Percentiles rank a stretch among this genome's conserved stretches.
phyloP scores from a whole-genome alignment of 2,113 vertebrate genomes.

The Actenoides lindsayi region DNA sequence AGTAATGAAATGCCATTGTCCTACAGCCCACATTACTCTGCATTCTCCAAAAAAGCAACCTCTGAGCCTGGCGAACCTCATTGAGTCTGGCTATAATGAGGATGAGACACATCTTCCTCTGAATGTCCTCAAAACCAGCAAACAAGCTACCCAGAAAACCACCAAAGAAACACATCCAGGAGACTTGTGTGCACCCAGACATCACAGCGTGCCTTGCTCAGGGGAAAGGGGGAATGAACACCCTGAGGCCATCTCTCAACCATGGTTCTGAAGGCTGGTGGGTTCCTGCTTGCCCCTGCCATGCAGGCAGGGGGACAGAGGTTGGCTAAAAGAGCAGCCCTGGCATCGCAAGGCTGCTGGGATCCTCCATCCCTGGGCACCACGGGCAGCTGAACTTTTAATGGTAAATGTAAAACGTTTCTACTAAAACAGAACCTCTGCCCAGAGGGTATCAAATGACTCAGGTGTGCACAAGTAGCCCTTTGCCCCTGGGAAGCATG shows the following conservation, averaged over 20 bases:
- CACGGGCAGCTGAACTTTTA: background rate
- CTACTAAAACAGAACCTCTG: background rate
- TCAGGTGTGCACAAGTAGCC: background rate
- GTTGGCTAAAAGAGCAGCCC: background rate
- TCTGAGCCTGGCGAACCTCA: background rate
- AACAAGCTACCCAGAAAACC: background rate
- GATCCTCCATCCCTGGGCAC: background rate
- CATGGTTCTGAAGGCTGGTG: rapidly evolving
- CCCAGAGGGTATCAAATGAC: background rate
- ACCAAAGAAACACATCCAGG: background rate
- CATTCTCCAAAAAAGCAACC: background rate
- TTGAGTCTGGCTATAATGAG: rapidly evolving
- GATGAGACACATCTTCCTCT: background rate
- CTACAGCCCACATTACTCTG: background rate
- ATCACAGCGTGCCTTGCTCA: background rate
- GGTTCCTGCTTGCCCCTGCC: rapidly evolving
- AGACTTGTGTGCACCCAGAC: background rate
- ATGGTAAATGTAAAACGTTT: background rate
- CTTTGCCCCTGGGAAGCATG: rapidly evolving
- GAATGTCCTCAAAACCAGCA: background rate
- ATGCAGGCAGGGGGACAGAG: rapidly evolving
- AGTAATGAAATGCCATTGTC: background rate
- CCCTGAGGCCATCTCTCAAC: background rate
- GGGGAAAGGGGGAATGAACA: background rate
- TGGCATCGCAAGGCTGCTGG: rapidly evolving